Evolutionary conservation across 1,140 invertebrate genomes (phyloP).

Genomic region (Drosophila littoralis): DNA sequence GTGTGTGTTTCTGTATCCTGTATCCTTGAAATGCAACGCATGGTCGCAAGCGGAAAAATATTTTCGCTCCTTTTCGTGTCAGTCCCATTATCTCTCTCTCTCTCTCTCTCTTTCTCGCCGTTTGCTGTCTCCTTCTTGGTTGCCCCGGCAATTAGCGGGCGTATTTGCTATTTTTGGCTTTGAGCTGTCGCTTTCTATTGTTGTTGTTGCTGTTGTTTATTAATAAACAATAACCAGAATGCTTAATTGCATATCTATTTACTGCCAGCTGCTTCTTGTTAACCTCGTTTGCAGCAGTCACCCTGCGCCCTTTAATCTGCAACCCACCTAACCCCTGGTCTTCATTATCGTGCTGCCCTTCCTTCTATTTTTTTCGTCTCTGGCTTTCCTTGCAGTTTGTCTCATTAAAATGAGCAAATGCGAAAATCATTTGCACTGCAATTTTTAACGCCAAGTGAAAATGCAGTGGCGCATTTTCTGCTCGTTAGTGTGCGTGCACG

Average conservation of each 20-base stretch:
- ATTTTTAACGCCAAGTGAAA: constrained; percentile 34
- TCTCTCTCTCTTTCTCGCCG: not conserved
- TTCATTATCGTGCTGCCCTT: constrained; percentile 9
- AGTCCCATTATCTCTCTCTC: constrained; percentile 1
- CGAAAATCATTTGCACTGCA: constrained; percentile 53
- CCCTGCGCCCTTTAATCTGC: not conserved
- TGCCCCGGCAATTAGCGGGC: constrained; percentile 72
- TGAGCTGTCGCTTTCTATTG: constrained; percentile 33
- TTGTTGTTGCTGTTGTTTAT: constrained; percentile 80
- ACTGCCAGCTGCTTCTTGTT: constrained; percentile 45
- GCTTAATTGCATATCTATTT: constrained; percentile 68
- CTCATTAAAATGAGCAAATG: constrained; percentile 63
- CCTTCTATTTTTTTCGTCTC: constrained; percentile 1
- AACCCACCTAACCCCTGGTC: not conserved
- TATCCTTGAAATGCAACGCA: constrained; percentile 56
- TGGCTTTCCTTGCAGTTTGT: constrained; percentile 43
- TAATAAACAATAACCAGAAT: constrained; percentile 80
- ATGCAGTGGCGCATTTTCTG: constrained; percentile 28
- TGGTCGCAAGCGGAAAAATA: constrained; percentile 20
- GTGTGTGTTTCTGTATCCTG: constrained; percentile 22
- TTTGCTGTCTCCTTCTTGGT: constrained; percentile 24
- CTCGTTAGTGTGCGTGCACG: constrained; percentile 31
- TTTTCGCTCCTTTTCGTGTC: constrained; percentile 4
- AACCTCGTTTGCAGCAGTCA: constrained; percentile 33
- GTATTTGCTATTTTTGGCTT: constrained; percentile 14